A percentile compares a stretch with the other conserved stretches of the same genome.
Evolutionary conservation across 2,113 vertebrate species (phyloP).

Genomic region (Chrysemys picta): DNA sequence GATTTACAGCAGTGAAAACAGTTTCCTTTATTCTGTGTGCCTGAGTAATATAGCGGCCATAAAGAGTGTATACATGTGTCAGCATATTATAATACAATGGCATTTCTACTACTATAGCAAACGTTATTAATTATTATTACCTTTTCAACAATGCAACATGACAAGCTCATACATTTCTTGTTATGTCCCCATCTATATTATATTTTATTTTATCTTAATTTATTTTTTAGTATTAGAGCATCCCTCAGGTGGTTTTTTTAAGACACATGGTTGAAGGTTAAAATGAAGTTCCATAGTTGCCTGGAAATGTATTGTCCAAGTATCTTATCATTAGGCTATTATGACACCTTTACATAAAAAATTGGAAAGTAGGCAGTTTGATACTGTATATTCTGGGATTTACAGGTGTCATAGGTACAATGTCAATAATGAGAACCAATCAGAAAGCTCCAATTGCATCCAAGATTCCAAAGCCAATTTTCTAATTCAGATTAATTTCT

Average conservation of each 20-base stretch:
- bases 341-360: neutral
- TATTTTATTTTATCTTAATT: too few relatives aligned
- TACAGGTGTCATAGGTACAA: neutral
- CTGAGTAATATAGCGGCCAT: neutral
- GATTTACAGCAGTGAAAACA: neutral
- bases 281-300: neutral
- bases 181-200: neutral
- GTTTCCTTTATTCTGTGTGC: neutral
- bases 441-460: neutral
- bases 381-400: neutral
- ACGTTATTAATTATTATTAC: neutral
- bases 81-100: neutral
- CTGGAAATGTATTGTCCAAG: neutral
- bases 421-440: neutral
- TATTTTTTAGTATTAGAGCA: neutral
- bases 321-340: neutral
- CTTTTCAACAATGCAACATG: neutral
- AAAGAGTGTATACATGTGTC: fast-evolving
- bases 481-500: neutral
- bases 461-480: neutral
- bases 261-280: neutral
- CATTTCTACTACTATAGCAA: neutral
- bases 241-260: neutral
- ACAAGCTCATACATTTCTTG: neutral
- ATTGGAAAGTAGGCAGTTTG: neutral